Base-by-base conservation (phyloP, 2,113 vertebrate species). In the Grus americana region DNA sequence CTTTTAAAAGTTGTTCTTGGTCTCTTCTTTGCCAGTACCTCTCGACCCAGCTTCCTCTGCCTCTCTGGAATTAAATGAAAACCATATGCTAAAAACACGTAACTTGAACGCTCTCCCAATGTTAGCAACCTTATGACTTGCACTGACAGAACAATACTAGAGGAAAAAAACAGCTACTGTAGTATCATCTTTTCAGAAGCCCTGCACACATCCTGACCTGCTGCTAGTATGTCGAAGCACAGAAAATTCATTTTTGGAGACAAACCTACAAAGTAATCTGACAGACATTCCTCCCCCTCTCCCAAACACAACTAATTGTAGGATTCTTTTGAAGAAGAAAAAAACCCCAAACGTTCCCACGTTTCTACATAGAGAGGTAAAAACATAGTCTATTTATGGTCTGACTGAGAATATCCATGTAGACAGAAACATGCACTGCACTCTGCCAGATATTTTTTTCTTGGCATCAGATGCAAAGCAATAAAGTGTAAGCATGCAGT, bases 61-160 rank as follows among this genome's bases (percentile, higher is more conserved):
- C 78, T 87, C 57, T 71, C 32, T 66, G 49, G n/a, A 96, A 66
- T 73, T 58, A 90, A 94, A 79, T 76, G 27, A 94, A 88, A 81
- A 36, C 34, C 84, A 72, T 52, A 75, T 5, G 3, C 73, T 68
- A 52, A 82, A 92, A 89, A 61, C 10, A 89, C 0, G 0, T 19
- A 47, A 67, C 30, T 52, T 49, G 32, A 90, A 93, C 24, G n/a
- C 23, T 72, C 42, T 52, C 82, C 54, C 87, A 79, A 24, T 1
- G 11, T 42, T 85, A 68, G 36, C 23, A 76, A 90, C 7, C 7
- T 73, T 79, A 42, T 15, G 22, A 79, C 49, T 79, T 7, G 1
- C 18, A 79, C 34, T 20, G 30, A 85, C 66, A 72, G 26, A 91
- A 58, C 8, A 46, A 79, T 0, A 2, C n/a, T n/a, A 24, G 4